Evolutionary conservation across 2,113 vertebrate species (phyloP), one percentile per base, ranked within the genome.

Genomic region (Baryphthengus martii): DNA sequence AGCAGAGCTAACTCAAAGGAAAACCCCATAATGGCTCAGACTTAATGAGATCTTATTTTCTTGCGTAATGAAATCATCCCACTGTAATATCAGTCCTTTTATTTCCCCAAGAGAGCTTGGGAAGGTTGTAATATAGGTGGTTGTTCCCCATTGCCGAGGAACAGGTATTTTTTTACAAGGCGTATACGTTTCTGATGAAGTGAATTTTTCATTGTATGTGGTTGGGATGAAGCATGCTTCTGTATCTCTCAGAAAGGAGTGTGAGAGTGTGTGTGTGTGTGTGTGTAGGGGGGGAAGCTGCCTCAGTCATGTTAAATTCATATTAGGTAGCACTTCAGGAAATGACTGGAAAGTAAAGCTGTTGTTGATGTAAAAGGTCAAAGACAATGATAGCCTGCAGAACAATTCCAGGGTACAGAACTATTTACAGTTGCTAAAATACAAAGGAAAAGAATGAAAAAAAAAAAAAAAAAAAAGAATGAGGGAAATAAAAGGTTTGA

Each of bases 341-440:
- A 94, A 76, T 70, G 81, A 67, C 68, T 93, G 86, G 67, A 67
- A 87, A 88, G 66, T 33, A 66, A 62, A 83, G 62, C 53, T 89
- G 45, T 42, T 89, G 76, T 89, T 94, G 83, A 85, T 95, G 71
- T 49, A 89, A 92, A 97, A 97, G 93, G 91, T 94, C 88, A 59
- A 50, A 85, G 67, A 61, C 89, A 91, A 92, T 83, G 94, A 88
- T 28, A 94, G 77, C 75, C 85, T 81, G 62, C 45, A 86, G 86
- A 92, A 93, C 35, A 83, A 70, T 93, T 91, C 88, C 47, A 75
- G 44, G 58, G 74, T 19, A 56, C 37, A 61, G 73, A 93, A 88
- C 95, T 95, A 86, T 94, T 91, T 87, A 73, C 78, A 88, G 75
- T 79, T 95, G 84, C 87, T 66, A 88, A 95, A 90, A 94, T 66